These are phyloP conservation scores for Anoplolepis gracilipes DNA, from an alignment of 1,140 invertebrate genomes.

Conservation along the genomic window DNA sequence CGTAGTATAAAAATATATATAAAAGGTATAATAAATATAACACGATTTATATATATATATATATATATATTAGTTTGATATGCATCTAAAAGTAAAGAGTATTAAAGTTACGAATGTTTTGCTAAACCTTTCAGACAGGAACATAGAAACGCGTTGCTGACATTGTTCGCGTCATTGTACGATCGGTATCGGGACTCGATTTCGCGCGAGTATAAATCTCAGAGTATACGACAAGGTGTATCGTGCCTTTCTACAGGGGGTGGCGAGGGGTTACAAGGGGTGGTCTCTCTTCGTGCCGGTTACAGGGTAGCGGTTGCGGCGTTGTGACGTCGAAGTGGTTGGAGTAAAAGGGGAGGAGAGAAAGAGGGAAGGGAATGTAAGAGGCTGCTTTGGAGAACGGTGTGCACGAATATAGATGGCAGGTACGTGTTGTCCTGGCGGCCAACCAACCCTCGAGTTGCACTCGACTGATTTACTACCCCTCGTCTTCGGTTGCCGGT, in stretches of 20 bases:
- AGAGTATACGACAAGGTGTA: constrained; percentile 74
- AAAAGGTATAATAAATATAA: background rate
- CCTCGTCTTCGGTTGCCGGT: constrained; percentile 70
- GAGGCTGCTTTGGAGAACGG: constrained; percentile 67
- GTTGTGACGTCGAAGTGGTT: constrained; percentile 61
- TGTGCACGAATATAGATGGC: constrained; percentile 79
- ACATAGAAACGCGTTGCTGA: constrained; percentile 29
- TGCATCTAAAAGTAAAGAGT: background rate
- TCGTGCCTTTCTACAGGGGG: constrained; percentile 66
- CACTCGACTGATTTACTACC: constrained; percentile 81
- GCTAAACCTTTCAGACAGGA: background rate
- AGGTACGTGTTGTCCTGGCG: constrained; percentile 81
- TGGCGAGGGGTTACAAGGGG: constrained; percentile 61
- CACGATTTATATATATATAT: too few relatives aligned
- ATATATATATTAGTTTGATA: background rate
- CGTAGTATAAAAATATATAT: background rate
- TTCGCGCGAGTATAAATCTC: constrained; percentile 79
- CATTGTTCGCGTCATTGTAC: constrained; percentile 63
- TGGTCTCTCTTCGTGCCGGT: constrained; percentile 67
- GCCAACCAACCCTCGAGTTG: constrained; percentile 75
- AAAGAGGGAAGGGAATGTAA: constrained; percentile 3
- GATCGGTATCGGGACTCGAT: constrained; percentile 79
- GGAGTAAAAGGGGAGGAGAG: constrained; percentile 24
- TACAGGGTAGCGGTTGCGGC: constrained; percentile 67
- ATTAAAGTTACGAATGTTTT: background rate